Base-by-base conservation (phyloP, 2,888 invertebrate species). In the Chouioia cunea region DNA sequence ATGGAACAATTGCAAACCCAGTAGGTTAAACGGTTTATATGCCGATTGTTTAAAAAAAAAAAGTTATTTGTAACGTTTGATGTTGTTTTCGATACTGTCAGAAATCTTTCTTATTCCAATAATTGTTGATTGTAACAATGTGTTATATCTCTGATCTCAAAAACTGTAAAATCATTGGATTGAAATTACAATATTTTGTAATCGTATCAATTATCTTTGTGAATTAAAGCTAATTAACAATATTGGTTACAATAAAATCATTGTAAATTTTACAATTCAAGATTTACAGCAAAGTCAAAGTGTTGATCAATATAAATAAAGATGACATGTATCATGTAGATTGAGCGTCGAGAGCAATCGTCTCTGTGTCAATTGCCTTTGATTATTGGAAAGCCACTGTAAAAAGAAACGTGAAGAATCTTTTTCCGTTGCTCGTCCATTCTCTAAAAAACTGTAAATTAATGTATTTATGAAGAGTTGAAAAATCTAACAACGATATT, bases 401-500 rank as follows among this genome's bases (percentile, higher is more conserved):
- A 70, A 56, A 22, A 65, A 14, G 23, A 57, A 63, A 23, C 56
- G 59, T 60, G 53, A 57, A 67, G 62, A 68, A 43, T 4, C 4
- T n/a, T 46, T 58, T 69, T 47, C n/a, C n/a, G 67, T 64, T 58
- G 12, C 64, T 57, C 44, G 23, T 58, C 59, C 62, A 64, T 43
- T 65, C 16, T 16, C 36, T 43, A 48, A 15, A 53, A 23, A 14
- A 48, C 10, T 36, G 18, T 63, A 18, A 52, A 22, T 4, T 63
- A n/a, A 20, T 22, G 12, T 56, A 52, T 56, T 16, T 54, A 56
- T 16, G 2, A 36, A 65, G 27, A 70, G 60, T 65, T 46, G 50
- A 57, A 60, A 63, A 65, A 59, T 16, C 22, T 54, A 69, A 63
- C 67, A 63, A 67, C 62, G 66, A 58, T 60, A 52, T 66, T 65